These are phyloP conservation scores for Lophius americanus DNA, from an alignment of 2,797 vertebrate species.

Conservation along the genomic window DNA sequence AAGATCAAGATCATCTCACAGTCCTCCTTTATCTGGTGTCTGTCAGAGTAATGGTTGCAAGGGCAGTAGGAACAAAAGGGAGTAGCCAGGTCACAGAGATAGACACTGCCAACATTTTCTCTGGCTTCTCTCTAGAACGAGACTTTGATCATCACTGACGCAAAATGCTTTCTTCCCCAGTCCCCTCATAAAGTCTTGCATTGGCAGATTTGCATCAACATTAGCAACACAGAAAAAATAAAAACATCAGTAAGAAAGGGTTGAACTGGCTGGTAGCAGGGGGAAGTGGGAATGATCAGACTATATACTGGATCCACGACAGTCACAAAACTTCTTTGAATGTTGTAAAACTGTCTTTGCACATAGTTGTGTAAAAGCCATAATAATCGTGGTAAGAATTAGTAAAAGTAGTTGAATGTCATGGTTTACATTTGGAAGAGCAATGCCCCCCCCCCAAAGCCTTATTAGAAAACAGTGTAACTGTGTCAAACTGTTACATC, in stretches of 20 bases:
- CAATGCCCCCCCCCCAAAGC: too few species aligned
- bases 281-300: neutral
- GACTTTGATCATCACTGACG: constrained; percentile 57
- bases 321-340: constrained; percentile 9
- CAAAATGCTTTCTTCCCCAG: constrained; percentile 44
- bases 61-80: constrained; percentile 44
- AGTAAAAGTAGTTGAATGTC: neutral
- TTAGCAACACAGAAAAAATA: constrained; percentile 22
- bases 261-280: neutral
- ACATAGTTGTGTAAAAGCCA: neutral
- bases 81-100: constrained; percentile 43
- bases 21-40: constrained; percentile 29
- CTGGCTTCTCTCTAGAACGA: constrained; percentile 55
- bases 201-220: constrained; percentile 10
- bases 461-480: too few species aligned
- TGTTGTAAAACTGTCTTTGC: neutral
- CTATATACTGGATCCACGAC: constrained; percentile 4
- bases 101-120: constrained; percentile 65
- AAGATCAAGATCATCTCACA: constrained; percentile 13
- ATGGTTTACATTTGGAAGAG: neutral
- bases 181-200: constrained; percentile 19
- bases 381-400: too few species aligned
- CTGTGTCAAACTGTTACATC: neutral
- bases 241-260: constrained; percentile 14
- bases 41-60: constrained; percentile 24